phyloP scores from a whole-genome alignment of 2,888 invertebrate genomes.

The Odontocolon sp. region DNA sequence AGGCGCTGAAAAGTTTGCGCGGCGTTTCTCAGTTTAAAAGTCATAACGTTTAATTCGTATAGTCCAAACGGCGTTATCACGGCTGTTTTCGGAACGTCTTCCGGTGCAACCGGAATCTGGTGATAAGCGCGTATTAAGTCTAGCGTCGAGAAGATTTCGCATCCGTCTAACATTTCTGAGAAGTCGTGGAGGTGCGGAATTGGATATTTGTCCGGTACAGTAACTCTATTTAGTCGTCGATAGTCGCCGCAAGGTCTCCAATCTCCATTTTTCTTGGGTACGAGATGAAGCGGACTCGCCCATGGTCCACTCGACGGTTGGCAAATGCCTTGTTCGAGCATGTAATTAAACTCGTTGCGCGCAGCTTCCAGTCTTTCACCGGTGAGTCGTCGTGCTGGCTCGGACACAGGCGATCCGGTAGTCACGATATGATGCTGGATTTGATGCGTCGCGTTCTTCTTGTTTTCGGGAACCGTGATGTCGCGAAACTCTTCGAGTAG shows the following conservation, averaged over 20 bases:
- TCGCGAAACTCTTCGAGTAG: constrained; percentile 35
- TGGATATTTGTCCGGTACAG: constrained; percentile 70
- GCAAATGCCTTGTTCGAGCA: constrained; percentile 68
- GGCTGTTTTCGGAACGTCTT: constrained; percentile 72
- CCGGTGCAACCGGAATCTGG: too few relatives aligned
- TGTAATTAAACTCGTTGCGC: constrained; percentile 68
- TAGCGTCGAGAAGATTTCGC: constrained; percentile 62
- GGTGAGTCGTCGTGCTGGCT: constrained; percentile 68
- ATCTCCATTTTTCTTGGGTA: constrained; percentile 70
- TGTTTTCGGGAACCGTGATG: constrained; percentile 45
- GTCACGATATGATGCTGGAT: constrained; percentile 67
- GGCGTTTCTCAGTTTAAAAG: constrained; percentile 70
- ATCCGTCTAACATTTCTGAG: constrained; percentile 59
- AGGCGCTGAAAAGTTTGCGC: constrained; percentile 65
- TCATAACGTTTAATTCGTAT: constrained; percentile 69
- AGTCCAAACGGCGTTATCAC: constrained; percentile 72
- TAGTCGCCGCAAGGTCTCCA: constrained; percentile 78
- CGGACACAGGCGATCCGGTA: constrained; percentile 70
- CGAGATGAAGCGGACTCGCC: constrained; percentile 73
- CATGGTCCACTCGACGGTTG: constrained; percentile 73
- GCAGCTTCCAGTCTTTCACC: constrained; percentile 68
- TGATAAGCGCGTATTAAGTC: too few relatives aligned
- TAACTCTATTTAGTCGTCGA: constrained; percentile 66
- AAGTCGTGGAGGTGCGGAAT: constrained; percentile 70
- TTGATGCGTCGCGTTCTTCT: not conserved